A percentile compares a stretch with the other conserved stretches of the same genome.
Conservation (phyloP, 2,888 invertebrate genomes). For the Parnassius apollo region DNA sequence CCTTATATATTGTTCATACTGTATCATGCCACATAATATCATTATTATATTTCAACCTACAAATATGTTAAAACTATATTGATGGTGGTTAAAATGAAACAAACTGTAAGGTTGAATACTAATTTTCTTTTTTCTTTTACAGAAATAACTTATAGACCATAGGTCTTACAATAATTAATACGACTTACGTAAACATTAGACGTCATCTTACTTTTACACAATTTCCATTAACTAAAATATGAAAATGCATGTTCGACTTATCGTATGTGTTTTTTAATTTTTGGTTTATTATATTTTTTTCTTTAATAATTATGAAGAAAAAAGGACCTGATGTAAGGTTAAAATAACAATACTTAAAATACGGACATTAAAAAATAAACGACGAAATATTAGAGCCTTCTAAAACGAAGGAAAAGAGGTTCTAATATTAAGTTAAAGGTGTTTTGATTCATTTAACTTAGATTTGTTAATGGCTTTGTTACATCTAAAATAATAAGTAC, state of each 20-base stretch:
- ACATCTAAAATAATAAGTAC: conserved; percentile 24
- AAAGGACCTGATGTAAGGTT: conserved; percentile 30
- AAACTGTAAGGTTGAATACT: conserved; percentile 27
- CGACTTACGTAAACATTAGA: conserved; percentile 35
- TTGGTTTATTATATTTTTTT: conserved; percentile 22
- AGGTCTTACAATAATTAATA: conserved; percentile 61
- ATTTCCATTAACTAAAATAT: conserved; percentile 14
- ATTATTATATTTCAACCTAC: neutral
- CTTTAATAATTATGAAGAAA: conserved; percentile 29
- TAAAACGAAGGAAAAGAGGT: conserved; percentile 62
- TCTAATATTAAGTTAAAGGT: conserved; percentile 21
- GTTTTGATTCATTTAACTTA: conserved; percentile 4
- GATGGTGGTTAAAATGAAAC: conserved; percentile 32
- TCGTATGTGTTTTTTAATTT: conserved; percentile 26
- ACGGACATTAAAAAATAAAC: conserved; percentile 38
- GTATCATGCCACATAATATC: no score
- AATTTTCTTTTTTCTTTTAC: conserved; percentile 42
- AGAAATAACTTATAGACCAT: conserved; percentile 68
- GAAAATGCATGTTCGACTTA: conserved; percentile 46
- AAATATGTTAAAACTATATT: neutral
- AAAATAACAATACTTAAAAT: neutral
- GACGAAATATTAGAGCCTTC: conserved; percentile 47
- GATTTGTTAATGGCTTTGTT: conserved; percentile 13
- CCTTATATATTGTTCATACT: no score
- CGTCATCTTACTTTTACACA: conserved; percentile 29